phyloP scores from a whole-genome alignment of 2,797 vertebrate species.

The Eulemur coronatus region DNA sequence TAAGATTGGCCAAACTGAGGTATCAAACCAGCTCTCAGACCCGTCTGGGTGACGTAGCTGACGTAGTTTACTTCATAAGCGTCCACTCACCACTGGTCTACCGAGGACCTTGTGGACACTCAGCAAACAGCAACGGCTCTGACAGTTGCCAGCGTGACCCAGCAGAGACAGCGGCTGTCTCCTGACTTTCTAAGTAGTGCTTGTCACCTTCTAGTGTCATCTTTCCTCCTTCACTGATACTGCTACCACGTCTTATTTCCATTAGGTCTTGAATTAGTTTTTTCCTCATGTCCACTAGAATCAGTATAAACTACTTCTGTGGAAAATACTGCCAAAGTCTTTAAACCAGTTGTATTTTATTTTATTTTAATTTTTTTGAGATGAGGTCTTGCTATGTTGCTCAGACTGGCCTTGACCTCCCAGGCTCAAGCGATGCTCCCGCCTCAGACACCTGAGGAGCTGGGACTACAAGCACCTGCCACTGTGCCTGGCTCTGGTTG shows the following conservation, averaged over 20 bases:
- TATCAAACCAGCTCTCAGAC: background rate
- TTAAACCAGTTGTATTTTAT: background rate
- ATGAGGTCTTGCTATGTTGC: background rate
- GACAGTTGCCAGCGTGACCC: background rate
- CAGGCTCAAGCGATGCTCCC: background rate
- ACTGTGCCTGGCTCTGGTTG: background rate
- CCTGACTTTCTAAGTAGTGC: background rate
- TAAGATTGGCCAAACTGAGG: background rate
- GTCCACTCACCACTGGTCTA: no score
- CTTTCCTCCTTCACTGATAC: background rate
- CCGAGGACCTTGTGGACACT: background rate
- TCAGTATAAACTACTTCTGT: background rate
- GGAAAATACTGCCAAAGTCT: background rate
- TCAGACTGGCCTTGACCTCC: background rate
- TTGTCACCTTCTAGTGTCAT: background rate
- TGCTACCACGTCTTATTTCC: background rate
- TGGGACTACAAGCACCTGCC: background rate
- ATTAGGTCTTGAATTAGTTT: background rate
- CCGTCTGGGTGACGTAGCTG: background rate
- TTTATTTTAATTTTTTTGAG: background rate
- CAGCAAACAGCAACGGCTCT: no score
- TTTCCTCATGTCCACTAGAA: background rate
- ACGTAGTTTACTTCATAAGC: background rate
- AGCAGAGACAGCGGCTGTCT: accelerated
- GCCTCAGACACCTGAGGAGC: background rate